Evolutionary conservation across 2,888 invertebrate species (phyloP), one percentile per base, ranked within the genome.

Genomic region (Drosophila mimica): DNA sequence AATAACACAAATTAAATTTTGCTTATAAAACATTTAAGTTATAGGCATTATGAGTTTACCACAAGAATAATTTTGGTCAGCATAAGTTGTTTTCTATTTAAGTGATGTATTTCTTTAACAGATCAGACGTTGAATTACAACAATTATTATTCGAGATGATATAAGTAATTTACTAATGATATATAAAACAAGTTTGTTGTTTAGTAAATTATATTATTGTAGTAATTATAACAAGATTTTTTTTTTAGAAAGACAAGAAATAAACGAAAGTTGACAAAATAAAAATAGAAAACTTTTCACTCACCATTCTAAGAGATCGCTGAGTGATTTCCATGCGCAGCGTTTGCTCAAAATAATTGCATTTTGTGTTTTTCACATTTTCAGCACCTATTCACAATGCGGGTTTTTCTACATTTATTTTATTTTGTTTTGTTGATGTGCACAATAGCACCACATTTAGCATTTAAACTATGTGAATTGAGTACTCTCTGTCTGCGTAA

Each of bases 301-400:
- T 46, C 33, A 79, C 79, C 79, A 82, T 79, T 82, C 63, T 49
- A 49, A 63, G n/a, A 38, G 52, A 58, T 68, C 56, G 58, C 48
- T 70, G 38, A 20, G n/a, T 28, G 38, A 28, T 31, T 48, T 71
- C 36, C 46, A 30, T 4, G 25, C 6, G n/a, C 46, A 46, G 36
- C 49, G 25, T 38, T 58, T 49, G 9, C 17, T 69, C 6, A 61
- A 61, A 49, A 46, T 40, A 49, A 65, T 70, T 81, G 31, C 48
- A 61, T 64, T 34, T 70, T 67, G 30, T 20, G 49, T 43, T 58
- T 49, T 51, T 65, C 60, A 72, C 69, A 76, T 64, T 72, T 68
- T 76, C 8, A 60, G 38, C 69, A 79, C 64, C 61, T 59, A 25
- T 33, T 40, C 57, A 65, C 65, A 72, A 75, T 74, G 65, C 76